Base-by-base conservation (phyloP, 2,888 invertebrate species). In the Drosophila infuscata region DNA sequence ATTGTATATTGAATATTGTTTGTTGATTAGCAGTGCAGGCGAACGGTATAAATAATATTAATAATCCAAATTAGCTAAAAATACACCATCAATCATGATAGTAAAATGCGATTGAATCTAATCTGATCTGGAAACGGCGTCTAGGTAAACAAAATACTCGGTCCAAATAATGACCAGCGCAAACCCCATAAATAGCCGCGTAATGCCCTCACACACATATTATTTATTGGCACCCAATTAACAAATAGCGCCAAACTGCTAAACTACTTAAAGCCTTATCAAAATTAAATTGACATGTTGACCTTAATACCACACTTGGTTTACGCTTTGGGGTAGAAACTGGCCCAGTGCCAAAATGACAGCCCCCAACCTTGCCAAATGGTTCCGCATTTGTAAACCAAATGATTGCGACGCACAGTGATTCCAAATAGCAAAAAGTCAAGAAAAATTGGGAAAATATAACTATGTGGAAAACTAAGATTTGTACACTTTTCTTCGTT, bases 51-150 rank as follows among this genome's bases (percentile, higher is more conserved):
- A 76, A 69, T 67, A 89, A 76, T 87, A 85, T 83, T 74, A 83
- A 84, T 89, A 85, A 85, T 89, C 89, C 89, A 61, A 70, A 64
- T 69, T 69, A 52, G 76, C 85, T 85, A 85, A 82, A 89, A 89
- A 85, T 85, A 85, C 84, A 80, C 67, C 72, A 84, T 89, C 84
- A 87, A 84, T 84, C 83, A 89, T 74, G 74, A 66, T 87, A 72
- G 61, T 81, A 64, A 64, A 62, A 56, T 62, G 62, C 60, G 70
- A 59, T 65, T 58, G 72, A 89, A 85, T 85, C 85, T 85, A 88
- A 85, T 85, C 85, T 64, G 73, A 84, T 79, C 82, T 81, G 41
- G 64, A 57, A 64, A 69, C 79, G 82, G 80, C 89, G 90, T 85
- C 89, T 88, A 88, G 76, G 88, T 88, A 85, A 85, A 85, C 85